These are phyloP conservation scores for Matsumurasca onukii DNA, from an alignment of 1,140 invertebrate species.

Conservation along the genomic window DNA sequence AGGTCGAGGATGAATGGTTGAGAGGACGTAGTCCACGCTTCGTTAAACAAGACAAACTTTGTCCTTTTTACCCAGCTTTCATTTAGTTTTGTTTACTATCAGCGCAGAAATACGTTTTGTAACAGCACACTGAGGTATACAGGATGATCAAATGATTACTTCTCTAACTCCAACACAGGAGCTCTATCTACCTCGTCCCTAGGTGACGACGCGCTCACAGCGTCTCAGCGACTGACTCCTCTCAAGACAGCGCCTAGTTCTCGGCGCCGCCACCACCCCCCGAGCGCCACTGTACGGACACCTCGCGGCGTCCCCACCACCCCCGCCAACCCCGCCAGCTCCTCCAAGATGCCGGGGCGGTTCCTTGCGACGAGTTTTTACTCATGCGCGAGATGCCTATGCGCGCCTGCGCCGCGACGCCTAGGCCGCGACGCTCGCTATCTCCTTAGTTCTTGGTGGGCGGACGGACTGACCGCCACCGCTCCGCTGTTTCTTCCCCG, in stretches of 20 bases:
- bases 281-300: conserved; percentile 15
- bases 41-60: too few species aligned
- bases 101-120: too few species aligned
- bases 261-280: background rate
- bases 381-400: conserved; percentile 23
- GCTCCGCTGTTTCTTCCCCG: conserved; percentile 3
- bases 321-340: background rate
- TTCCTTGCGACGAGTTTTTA: conserved; percentile 26
- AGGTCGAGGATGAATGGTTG: too few species aligned
- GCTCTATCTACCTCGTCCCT: too few species aligned
- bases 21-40: too few species aligned
- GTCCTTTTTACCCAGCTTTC: too few species aligned
- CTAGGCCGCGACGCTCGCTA: background rate
- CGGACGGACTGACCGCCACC: conserved; percentile 14
- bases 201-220: background rate
- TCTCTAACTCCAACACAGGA: too few species aligned
- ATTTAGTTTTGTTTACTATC: too few species aligned
- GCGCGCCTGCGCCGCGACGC: conserved; percentile 17
- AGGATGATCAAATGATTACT: too few species aligned
- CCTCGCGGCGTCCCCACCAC: background rate
- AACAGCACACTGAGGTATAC: too few species aligned
- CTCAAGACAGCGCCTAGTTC: conserved; percentile 13
- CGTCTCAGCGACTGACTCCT: conserved; percentile 8
- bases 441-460: conserved; percentile 32
- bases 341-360: conserved; percentile 30